These are phyloP conservation scores for Limulus polyphemus DNA, from an alignment of 2,888 invertebrate species.

Conservation along the genomic window DNA sequence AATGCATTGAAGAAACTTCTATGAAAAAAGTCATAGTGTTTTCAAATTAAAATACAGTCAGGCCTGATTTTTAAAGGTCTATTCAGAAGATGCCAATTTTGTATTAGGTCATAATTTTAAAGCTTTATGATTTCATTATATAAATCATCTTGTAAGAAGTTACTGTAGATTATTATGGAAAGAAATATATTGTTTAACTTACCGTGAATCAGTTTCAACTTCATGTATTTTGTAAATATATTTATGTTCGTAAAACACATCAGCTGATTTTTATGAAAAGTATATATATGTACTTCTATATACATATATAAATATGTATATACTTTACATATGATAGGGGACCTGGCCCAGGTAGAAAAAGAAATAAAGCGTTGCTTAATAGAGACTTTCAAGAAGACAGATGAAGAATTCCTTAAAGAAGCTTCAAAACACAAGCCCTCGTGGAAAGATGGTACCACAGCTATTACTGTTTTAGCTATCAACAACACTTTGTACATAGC, in stretches of 20 bases:
- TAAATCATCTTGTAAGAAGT: too few species aligned
- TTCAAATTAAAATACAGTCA: too few species aligned
- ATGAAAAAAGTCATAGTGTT: too few species aligned
- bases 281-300: too few species aligned
- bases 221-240: neutral
- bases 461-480: constrained; percentile 39
- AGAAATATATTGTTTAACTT: too few species aligned
- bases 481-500: constrained; percentile 41
- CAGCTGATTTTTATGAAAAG: neutral
- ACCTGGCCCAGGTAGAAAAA: constrained; percentile 21
- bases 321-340: constrained; percentile 6
- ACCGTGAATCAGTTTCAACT: neutral
- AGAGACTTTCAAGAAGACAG: constrained; percentile 40
- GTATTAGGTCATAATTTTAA: too few species aligned
- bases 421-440: constrained; percentile 42
- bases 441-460: constrained; percentile 45
- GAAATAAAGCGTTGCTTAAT: constrained; percentile 38
- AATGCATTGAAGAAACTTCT: too few species aligned
- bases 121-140: too few species aligned
- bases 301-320: neutral
- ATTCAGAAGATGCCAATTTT: too few species aligned
- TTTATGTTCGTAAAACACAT: neutral
- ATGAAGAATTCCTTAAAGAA: constrained; percentile 41
- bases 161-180: too few species aligned
- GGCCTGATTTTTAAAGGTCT: too few species aligned